Conservation (phyloP, 2,888 invertebrate species). For the Copidosoma aretas region DNA sequence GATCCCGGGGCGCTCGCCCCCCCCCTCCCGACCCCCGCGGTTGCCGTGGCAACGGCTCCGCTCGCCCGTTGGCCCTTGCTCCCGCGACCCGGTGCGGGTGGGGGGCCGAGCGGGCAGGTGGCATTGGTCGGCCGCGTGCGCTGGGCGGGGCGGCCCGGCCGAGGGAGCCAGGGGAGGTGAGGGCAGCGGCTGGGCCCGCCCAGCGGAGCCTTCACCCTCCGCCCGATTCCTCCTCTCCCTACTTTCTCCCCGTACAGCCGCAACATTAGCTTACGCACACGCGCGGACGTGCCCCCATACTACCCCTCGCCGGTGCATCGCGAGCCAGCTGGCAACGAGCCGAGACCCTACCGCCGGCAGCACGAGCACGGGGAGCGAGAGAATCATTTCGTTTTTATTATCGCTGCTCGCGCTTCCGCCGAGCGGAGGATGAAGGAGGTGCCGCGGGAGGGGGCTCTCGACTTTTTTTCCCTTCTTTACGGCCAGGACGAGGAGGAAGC, state of each 20-base stretch:
- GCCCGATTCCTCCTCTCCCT: conserved; percentile 27
- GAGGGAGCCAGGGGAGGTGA: conserved; percentile 51
- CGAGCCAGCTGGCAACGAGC: conserved; percentile 2
- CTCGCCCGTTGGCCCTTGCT: conserved; percentile 34
- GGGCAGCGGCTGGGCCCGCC: conserved; percentile 19
- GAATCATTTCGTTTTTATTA: conserved; percentile 61
- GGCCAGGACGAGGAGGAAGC: conserved; percentile 7
- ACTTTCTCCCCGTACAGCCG: too few species aligned
- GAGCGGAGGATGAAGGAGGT: conserved; percentile 2
- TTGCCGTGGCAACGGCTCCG: conserved; percentile 57
- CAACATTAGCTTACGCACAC: neutral
- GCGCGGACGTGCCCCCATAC: neutral
- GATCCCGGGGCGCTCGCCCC: conserved; percentile 46
- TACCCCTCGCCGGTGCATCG: neutral
- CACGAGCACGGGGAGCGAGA: conserved; percentile 16
- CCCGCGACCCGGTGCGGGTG: conserved; percentile 16
- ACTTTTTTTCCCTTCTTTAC: neutral
- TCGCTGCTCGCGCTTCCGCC: conserved; percentile 51
- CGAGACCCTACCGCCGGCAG: conserved; percentile 8
- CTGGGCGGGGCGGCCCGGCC: conserved; percentile 50
- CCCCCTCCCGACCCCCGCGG: conserved; percentile 31
- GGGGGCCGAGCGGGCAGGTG: conserved; percentile 20
- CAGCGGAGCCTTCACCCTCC: conserved; percentile 35
- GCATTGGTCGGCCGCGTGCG: conserved; percentile 36
- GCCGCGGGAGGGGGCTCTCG: neutral